Evolutionary conservation across 2,888 invertebrate genomes (phyloP), one percentile per base, ranked within the genome.

Genomic region (Dryadula phaetusa): DNA sequence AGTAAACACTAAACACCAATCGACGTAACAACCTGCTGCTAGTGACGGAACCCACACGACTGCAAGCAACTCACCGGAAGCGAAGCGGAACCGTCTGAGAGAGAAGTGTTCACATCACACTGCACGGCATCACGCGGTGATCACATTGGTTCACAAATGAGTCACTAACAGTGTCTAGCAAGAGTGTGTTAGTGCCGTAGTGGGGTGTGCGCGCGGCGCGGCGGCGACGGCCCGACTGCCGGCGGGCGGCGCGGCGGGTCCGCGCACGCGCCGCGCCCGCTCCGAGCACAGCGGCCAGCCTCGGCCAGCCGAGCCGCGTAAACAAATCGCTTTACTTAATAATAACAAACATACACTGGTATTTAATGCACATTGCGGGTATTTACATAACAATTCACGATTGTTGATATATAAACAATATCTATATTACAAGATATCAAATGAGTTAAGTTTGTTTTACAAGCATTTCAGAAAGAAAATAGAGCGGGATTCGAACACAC

Each of bases 21-120:
- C 12, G 22, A 47, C 47, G 4, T 22, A 22, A 47, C 22, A 22
- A 47, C 22, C 1, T 14, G 25, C 3, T n/a, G 0, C n/a, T 28
- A 28, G 8, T n/a, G n/a, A n/a, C n/a, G n/a, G n/a, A n/a, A n/a
- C n/a, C n/a, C n/a, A n/a, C n/a, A n/a, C n/a, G n/a, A n/a, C n/a
- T n/a, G n/a, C n/a, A n/a, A n/a, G n/a, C n/a, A 28, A 37, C 56
- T 56, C 22, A 56, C 56, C 56, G 40, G n/a, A 22, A 56, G 22
- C 56, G 37, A 56, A 56, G 40, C 40, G 40, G 5, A 40, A 37
- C 6, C 3, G 3, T 37, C 12, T 37, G 12, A 37, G 1, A 6
- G 0, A 12, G 12, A 6, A 12, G 1, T 2, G 8, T 22, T 56
- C 56, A 37, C 56, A 40, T 37, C 40, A 56, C 56, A 18, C 18